Conservation (phyloP, 2,888 invertebrate genomes). For the Heteropelma amictum region DNA sequence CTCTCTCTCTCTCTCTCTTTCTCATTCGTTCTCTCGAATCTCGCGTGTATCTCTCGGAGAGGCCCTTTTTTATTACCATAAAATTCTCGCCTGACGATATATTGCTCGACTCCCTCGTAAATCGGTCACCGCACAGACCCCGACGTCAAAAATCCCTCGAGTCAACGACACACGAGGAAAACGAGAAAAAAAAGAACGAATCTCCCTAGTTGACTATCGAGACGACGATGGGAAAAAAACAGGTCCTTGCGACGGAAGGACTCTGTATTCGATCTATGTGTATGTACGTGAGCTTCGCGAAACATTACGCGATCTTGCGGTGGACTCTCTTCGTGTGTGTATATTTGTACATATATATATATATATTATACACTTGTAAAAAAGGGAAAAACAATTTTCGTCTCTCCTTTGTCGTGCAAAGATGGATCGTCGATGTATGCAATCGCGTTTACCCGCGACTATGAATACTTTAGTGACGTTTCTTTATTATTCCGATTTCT, state of each 20-base stretch:
- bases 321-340: background rate
- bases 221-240: constrained; percentile 5
- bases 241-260: constrained; percentile 34
- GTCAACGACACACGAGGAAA: constrained; percentile 9
- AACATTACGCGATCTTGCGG: constrained; percentile 33
- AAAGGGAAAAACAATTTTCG: constrained; percentile 2
- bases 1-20: background rate
- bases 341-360: background rate
- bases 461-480: background rate
- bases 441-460: background rate
- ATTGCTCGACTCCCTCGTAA: constrained; percentile 12
- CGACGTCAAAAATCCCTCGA: constrained; percentile 33
- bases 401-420: constrained; percentile 5
- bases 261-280: constrained; percentile 27
- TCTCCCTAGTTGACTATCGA: background rate
- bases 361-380: background rate
- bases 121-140: constrained; percentile 6
- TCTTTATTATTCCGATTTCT: constrained; percentile 3
- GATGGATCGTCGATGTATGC: constrained; percentile 10
- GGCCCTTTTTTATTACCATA: constrained; percentile 32
- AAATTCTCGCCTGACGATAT: constrained; percentile 24
- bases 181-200: too few relatives aligned
- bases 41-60: constrained; percentile 2
- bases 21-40: constrained; percentile 9
- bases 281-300: constrained; percentile 1